Conservation (phyloP, 2,113 vertebrate genomes). For the Myotis brandtii region DNA sequence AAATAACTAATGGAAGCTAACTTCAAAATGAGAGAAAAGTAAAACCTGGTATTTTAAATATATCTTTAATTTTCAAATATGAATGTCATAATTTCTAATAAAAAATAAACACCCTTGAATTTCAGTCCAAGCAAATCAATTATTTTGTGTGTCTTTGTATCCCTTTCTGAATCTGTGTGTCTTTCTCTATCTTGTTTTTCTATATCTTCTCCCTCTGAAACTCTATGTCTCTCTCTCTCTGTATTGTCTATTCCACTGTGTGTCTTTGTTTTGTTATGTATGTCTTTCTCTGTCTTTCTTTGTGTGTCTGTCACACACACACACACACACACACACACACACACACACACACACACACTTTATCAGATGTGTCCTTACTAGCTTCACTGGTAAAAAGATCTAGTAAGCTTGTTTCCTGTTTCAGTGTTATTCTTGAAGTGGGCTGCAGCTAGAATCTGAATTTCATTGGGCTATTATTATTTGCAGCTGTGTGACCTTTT, state of each 20-base stretch:
- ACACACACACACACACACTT: background rate
- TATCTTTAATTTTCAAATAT: conserved; percentile 48
- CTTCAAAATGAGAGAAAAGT: background rate
- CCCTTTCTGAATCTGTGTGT: background rate
- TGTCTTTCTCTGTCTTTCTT: background rate
- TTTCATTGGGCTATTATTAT: conserved; percentile 92
- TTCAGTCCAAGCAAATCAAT: conserved; percentile 61
- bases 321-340: background rate
- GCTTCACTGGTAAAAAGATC: conserved; percentile 86
- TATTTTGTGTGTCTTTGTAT: background rate
- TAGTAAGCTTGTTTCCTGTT: conserved; percentile 88
- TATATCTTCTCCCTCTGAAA: background rate
- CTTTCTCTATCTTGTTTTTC: background rate
- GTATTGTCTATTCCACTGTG: background rate
- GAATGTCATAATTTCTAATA: conserved; percentile 38
- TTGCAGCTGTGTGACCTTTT: conserved; percentile 91
- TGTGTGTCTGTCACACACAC: background rate
- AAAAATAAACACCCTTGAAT: conserved; percentile 70
- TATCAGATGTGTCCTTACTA: conserved; percentile 80
- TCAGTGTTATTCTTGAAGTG: conserved; percentile 89
- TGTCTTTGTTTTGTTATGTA: conserved; percentile 6
- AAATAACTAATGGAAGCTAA: background rate
- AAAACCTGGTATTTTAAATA: background rate
- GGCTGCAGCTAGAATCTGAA: conserved; percentile 88
- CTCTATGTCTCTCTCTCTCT: background rate